Percentiles rank a stretch among this genome's conserved stretches.
Evolutionary conservation across 2,888 invertebrate genomes (phyloP).

Genomic region (Alitta virens): DNA sequence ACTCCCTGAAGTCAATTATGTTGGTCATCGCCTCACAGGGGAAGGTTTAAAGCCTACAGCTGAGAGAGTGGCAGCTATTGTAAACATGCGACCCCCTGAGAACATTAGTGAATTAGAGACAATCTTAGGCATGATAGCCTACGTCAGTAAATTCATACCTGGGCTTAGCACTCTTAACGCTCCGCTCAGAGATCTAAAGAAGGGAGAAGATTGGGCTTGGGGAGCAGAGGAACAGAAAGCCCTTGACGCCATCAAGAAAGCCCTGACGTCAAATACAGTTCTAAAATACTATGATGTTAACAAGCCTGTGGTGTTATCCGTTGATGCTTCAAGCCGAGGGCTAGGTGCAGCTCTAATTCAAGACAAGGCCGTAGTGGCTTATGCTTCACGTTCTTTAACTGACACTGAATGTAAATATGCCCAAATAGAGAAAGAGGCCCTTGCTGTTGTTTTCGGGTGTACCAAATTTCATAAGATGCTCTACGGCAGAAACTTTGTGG

Average conservation of each 20-base stretch:
- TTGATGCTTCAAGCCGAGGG: background rate
- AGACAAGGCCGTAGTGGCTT: background rate
- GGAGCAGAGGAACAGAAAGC: background rate
- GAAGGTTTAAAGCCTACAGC: background rate
- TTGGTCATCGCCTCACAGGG: background rate
- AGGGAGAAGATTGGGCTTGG: background rate
- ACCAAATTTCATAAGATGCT: background rate
- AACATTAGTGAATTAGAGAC: background rate
- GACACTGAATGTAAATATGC: background rate
- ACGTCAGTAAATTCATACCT: background rate
- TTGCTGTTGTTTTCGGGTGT: background rate
- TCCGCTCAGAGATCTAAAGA: background rate
- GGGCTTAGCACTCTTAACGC: background rate
- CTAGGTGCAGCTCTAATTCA: background rate
- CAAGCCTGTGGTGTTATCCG: background rate
- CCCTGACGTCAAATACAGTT: background rate
- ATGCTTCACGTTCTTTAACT: background rate
- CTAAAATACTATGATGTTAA: background rate
- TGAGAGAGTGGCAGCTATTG: background rate
- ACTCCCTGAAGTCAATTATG: background rate
- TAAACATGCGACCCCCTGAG: background rate
- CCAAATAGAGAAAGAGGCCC: background rate
- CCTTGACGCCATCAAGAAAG: background rate
- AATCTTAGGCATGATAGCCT: background rate
- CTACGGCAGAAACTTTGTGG: background rate